phyloP scores from a whole-genome alignment of 2,113 vertebrate genomes.

The Trochalopteron elliotii region DNA sequence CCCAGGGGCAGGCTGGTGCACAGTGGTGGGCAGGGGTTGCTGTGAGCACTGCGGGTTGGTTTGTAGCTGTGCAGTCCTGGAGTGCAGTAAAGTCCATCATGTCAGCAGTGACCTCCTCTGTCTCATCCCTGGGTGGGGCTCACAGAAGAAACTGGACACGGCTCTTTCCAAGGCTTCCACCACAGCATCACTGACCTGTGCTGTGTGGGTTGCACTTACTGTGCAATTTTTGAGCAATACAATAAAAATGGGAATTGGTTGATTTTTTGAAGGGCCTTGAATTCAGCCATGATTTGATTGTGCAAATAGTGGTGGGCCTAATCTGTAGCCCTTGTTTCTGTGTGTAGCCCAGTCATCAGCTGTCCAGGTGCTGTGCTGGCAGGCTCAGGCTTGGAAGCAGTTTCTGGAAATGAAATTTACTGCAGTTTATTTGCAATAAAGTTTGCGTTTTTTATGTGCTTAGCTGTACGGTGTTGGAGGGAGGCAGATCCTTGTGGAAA shows the following conservation, averaged over 20 bases:
- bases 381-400: not conserved
- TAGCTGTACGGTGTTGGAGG: not conserved
- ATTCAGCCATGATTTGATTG: not conserved
- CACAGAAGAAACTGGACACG: fast-evolving
- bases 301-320: not conserved
- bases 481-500: not conserved
- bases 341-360: not conserved
- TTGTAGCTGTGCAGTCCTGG: not conserved
- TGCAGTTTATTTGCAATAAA: not conserved
- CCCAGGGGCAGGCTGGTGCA: fast-evolving
- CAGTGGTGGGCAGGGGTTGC: fast-evolving
- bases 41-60: fast-evolving
- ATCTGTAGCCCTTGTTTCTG: not conserved
- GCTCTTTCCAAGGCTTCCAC: not conserved
- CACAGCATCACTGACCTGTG: not conserved
- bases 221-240: fast-evolving
- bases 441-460: not conserved
- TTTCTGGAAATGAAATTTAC: not conserved
- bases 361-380: not conserved
- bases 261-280: not conserved
- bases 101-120: fast-evolving
- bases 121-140: not conserved
- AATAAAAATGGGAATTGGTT: fast-evolving
- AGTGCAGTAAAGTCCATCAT: fast-evolving
- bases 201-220: fast-evolving